Evolutionary conservation across 2,113 vertebrate genomes (phyloP), one percentile per base, ranked within the genome.

Genomic region (Seriola rivoliana): DNA sequence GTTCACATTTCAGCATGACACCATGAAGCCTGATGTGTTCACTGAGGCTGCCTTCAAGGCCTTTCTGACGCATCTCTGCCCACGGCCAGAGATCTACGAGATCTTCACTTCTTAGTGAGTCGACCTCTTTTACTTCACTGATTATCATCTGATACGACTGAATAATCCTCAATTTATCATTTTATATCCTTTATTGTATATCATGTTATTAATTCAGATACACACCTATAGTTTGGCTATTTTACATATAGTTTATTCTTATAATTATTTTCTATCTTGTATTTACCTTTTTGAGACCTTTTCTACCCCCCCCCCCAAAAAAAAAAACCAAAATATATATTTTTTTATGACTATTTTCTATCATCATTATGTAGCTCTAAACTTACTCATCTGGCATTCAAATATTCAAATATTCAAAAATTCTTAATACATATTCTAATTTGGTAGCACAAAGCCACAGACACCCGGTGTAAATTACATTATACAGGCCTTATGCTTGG

Each of bases 91-190:
- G 91, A 97, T 99, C 59, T 95, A 96, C 7, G 97, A 99, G 93
- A 99, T 99, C 93, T 99, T 99, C 91, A 98, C 97, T 23, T 95
- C 95, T 13, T 97, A 98, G 98, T 99, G 93, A 97, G 98, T 94
- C 1, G 4, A 7, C 19, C 17, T 75, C 25, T 42, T 1, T 44
- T 38, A 8, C 55, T 48, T 48, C 42, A 29, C 25, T 36, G 17
- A 36, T 57, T 8, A 46, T 34, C 8, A 36, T 0, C 46, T 75
- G 9, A 44, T 65, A 25, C 17, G 1, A 1, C 19, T 17, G 21
- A 34, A 38, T 46, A 54, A 46, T 38, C 14, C 17, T 79, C 10
- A 0, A 8, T 23, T 52, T 29, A 34, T 76, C n/a, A 16, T 16
- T 13, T 14, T 25, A 59, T 25, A 25, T 25, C 23, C 29, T 29